phyloP scores from a whole-genome alignment of 2,113 vertebrate species.

The Nematolebias whitei region DNA sequence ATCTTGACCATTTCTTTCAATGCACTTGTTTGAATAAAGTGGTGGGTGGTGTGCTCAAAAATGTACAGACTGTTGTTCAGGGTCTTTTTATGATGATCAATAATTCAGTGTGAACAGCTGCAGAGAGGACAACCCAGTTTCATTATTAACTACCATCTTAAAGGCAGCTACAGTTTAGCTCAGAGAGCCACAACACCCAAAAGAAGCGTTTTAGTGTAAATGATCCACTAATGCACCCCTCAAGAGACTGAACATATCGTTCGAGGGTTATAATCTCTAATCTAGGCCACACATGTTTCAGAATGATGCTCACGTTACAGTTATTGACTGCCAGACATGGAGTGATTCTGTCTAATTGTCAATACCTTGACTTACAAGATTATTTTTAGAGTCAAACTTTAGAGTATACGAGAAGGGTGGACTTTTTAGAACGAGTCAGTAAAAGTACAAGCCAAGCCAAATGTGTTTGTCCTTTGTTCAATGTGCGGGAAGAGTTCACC shows the following conservation, averaged over 20 bases:
- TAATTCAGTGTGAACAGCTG: background rate
- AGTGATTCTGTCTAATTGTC: background rate
- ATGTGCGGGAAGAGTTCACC: background rate
- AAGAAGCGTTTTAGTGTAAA: background rate
- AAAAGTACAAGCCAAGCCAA: background rate
- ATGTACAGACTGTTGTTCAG: background rate
- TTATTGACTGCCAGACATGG: background rate
- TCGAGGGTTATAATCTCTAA: background rate
- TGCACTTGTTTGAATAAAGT: background rate
- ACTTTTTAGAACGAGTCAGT: background rate
- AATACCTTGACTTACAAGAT: background rate
- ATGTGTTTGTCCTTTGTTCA: background rate
- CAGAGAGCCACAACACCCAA: background rate
- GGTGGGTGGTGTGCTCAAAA: too few species aligned
- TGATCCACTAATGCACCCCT: background rate
- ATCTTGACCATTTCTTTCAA: background rate
- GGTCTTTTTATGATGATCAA: conserved; percentile 1
- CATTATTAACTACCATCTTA: background rate
- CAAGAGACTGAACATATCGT: background rate
- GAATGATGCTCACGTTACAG: background rate
- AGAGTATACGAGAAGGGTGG: background rate
- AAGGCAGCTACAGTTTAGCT: background rate
- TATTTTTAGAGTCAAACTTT: background rate
- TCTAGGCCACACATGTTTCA: background rate
- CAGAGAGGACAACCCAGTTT: background rate